phyloP scores from a whole-genome alignment of 2,113 vertebrate genomes.

The Pterocles orientalis region DNA sequence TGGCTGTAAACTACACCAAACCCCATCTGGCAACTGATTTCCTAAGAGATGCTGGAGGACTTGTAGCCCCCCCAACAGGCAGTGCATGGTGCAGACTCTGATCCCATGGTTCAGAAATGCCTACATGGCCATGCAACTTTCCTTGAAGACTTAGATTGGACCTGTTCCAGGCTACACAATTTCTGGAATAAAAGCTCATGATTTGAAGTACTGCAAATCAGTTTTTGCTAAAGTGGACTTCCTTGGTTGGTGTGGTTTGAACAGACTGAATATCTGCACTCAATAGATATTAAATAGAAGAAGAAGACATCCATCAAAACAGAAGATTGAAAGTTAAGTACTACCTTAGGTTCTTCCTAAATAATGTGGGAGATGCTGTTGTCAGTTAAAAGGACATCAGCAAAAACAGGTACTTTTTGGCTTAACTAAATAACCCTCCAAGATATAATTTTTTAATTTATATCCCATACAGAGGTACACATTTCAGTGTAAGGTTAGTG shows the following conservation, averaged over 20 bases:
- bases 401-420: background rate
- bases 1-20: background rate
- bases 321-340: background rate
- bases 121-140: fast-evolving
- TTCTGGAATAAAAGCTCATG: background rate
- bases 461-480: background rate
- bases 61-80: fast-evolving
- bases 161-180: fast-evolving
- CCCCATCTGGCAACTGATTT: background rate
- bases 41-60: background rate
- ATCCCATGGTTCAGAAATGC: background rate
- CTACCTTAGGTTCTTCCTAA: background rate
- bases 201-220: background rate
- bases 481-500: background rate
- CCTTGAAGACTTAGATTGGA: background rate
- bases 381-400: background rate
- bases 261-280: background rate
- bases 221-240: background rate
- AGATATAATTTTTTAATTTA: background rate
- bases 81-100: background rate
- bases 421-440: background rate
- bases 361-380: background rate
- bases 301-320: background rate
- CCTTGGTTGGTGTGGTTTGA: background rate
- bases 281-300: background rate